Evolutionary conservation across 2,113 vertebrate species (phyloP), one percentile per base, ranked within the genome.

Genomic region (Varanus salvator): DNA sequence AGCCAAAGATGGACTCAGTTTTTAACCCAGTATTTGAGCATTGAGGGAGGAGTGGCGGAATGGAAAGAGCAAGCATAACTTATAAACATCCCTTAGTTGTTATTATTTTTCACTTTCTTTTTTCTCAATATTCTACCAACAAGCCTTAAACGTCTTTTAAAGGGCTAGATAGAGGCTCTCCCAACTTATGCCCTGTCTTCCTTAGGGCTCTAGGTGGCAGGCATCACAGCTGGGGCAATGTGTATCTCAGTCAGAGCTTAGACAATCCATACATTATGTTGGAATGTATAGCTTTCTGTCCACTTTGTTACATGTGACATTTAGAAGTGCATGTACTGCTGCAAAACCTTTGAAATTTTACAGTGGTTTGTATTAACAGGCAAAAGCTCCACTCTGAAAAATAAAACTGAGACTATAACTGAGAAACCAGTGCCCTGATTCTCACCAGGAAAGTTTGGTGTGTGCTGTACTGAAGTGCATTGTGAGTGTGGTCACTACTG

Each of bases 51-150:
- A 27, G 21, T 66, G 31, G 60, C 25, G 76, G 89, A 90, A 89
- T 86, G 90, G 87, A 92, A 96, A 87, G 81, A 90, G 84, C 83
- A 91, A 75, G 84, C 87, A 3, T 91, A 92, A 75, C 60, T 80
- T 57, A 74, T 84, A 88, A 71, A 81, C 85, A 84, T 50, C 74
- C 48, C 38, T 87, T 76, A 12, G 31, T 80, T 17, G 21, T 29
- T 84, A 19, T 68, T 83, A 69, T 52, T 71, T 87, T 90, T 90
- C 19, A 3, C 44, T 77, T 89, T 81, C 86, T 89, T 89, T 81
- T 83, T 89, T 52, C 19, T 74, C 48, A 54, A 48, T 64, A 57
- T 78, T 77, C 44, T 8, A 85, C 29, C 60, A 86, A 68, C 86
- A 80, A 57, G 91, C 34, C 48, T 82, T 25, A 54, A 76, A 21